Conservation (phyloP, 2,888 invertebrate species). For the Archips crataeganus region DNA sequence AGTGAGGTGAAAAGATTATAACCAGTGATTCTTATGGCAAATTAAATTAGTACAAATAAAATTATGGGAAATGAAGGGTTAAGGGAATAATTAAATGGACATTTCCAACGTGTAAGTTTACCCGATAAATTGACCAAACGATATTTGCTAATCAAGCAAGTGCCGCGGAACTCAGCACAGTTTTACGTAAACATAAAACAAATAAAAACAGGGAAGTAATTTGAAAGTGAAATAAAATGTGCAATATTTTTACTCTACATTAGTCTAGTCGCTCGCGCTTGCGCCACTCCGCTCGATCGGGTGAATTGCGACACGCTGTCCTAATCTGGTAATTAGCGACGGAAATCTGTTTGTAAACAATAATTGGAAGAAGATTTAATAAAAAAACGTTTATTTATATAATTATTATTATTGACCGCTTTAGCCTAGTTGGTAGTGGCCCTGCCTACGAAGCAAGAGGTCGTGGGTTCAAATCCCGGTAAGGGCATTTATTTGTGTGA, state of each 20-base stretch:
- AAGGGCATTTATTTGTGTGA: no score
- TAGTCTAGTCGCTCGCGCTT: constrained; percentile 12
- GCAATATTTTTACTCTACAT: constrained; percentile 41
- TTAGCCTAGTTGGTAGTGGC: no score
- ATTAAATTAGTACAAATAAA: no score
- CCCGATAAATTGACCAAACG: neutral
- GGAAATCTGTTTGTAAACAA: constrained; percentile 12
- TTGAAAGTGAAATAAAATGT: constrained; percentile 39
- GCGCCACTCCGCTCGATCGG: constrained; percentile 22
- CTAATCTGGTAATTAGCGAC: constrained; percentile 32
- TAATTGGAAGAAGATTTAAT: neutral
- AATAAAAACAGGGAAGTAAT: constrained; percentile 33
- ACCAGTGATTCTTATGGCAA: no score
- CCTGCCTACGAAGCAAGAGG: no score
- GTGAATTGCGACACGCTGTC: constrained; percentile 25
- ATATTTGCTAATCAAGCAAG: constrained; percentile 14
- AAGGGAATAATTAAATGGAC: neutral
- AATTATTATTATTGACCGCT: no score
- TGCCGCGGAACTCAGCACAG: constrained; percentile 13
- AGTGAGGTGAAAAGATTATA: no score
- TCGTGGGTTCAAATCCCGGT: no score
- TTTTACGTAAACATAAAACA: constrained; percentile 41
- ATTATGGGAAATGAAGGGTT: no score
- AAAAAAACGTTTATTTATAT: no score
- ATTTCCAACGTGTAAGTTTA: neutral